Evolutionary conservation across 2,888 invertebrate genomes (phyloP), one percentile per base, ranked within the genome.

Genomic region (Cabera pusaria): DNA sequence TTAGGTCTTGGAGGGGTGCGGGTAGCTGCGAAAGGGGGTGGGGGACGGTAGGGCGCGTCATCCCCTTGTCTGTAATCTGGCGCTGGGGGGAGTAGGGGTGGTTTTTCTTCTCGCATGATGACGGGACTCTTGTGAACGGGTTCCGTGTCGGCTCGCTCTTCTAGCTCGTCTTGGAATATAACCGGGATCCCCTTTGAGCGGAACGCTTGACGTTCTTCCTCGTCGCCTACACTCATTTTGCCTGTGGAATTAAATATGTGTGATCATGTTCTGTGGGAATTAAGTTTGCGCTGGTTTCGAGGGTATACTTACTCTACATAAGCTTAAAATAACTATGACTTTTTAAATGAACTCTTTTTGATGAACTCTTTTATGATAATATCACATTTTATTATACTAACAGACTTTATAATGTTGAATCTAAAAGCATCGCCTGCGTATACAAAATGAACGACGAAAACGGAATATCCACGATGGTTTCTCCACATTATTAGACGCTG

Each of bases 141-240:
- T 46, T 95, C 95, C 8, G 95, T 92, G 74, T 96, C 96, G 0
- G 95, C 96, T 60, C 97, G 95, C 65, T 98, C 98, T 59, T 98
- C 98, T 22, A 98, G 90, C 76, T 99, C 99, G 76, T 99, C 98
- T 79, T 96, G 96, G 84, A 98, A 98, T 67, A 99, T 98, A 19
- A 98, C 97, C 0, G 99, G 98, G 62, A 98, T 97, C 29, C 92
- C 92, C 74, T 95, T 95, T 59, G 94, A 95, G 27, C 95, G 92
- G 87, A 96, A 95, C 49, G 94, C 94, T 70, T 94, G 94, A 7
- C 95, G 90, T 56, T 96, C 96, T 64, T 96, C 96, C 64, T 96
- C 95, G 65, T 93, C 93, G 14, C 93, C 93, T 48, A 84, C 78
- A 60, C 78, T 93, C 92, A 79, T 94, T 92, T 88, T 88, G 10